These are phyloP conservation scores for Bombyx mandarina DNA, from an alignment of 1,140 invertebrate genomes.

Conservation along the genomic window DNA sequence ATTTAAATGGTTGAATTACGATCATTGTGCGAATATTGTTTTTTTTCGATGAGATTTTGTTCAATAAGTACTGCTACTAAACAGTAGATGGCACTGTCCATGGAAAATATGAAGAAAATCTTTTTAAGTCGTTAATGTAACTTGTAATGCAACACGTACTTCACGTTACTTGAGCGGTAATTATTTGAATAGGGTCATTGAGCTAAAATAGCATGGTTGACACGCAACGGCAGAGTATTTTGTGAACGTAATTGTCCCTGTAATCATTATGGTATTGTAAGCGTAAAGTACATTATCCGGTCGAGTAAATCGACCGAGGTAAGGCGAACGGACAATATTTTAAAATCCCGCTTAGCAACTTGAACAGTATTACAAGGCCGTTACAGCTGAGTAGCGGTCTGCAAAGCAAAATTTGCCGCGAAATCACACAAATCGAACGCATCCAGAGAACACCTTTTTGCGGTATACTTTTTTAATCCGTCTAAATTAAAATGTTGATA, in stretches of 20 bases:
- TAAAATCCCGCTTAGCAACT: constrained; percentile 45
- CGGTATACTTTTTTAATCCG: constrained; percentile 10
- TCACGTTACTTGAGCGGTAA: neutral
- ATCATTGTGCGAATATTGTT: too few relatives aligned
- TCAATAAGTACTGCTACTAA: too few relatives aligned
- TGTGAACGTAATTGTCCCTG: constrained; percentile 46
- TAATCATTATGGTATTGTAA: constrained; percentile 63
- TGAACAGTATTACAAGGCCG: constrained; percentile 61
- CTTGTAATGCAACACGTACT: too few relatives aligned
- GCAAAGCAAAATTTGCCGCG: constrained; percentile 10
- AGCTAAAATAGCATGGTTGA: constrained; percentile 1
- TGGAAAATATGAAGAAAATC: too few relatives aligned
- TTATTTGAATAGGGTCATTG: constrained; percentile 21
- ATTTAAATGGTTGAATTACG: too few relatives aligned
- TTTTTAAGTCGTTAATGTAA: too few relatives aligned
- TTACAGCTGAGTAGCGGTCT: constrained; percentile 42
- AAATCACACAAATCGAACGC: constrained; percentile 7
- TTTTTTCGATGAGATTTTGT: too few relatives aligned
- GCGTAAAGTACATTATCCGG: constrained; percentile 43
- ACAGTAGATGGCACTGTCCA: too few relatives aligned
- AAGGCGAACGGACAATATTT: constrained; percentile 42
- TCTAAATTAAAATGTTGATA: constrained; percentile 15
- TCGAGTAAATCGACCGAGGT: constrained; percentile 41
- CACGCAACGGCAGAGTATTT: constrained; percentile 16
- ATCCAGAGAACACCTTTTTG: constrained; percentile 4